A percentile compares a stretch with the other conserved stretches of the same genome.
Evolutionary conservation across 2,888 invertebrate species (phyloP).

Genomic region (Hydrotaea diabolus): DNA sequence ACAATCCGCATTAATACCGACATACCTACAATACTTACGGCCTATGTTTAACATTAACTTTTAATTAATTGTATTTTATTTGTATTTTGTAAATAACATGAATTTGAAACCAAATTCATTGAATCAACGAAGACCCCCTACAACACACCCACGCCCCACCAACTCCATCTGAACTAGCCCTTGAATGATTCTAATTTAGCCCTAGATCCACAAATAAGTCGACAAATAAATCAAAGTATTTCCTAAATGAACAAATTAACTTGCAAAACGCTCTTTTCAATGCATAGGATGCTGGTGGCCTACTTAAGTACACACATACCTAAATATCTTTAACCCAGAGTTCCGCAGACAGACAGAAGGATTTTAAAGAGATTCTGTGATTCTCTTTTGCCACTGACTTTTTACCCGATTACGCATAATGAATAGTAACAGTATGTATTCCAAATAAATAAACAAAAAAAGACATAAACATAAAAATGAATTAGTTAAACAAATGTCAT

Average conservation of each 20-base stretch:
- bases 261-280: neutral
- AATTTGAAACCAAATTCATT: slow-evolving; percentile 54
- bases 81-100: slow-evolving; percentile 67
- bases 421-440: slow-evolving; percentile 53
- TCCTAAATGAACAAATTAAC: slow-evolving; percentile 11
- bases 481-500: slow-evolving; percentile 34
- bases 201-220: slow-evolving; percentile 30
- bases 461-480: slow-evolving; percentile 39
- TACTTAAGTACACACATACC: neutral
- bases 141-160: neutral
- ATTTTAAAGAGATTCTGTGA: neutral
- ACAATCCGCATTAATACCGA: slow-evolving; percentile 54
- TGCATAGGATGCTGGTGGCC: neutral
- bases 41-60: slow-evolving; percentile 43
- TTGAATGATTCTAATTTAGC: slow-evolving; percentile 22
- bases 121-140: slow-evolving; percentile 41
- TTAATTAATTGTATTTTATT: slow-evolving; percentile 50
- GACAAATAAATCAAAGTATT: slow-evolving; percentile 30
- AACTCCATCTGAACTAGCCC: neutral
- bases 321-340: neutral
- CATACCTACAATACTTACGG: slow-evolving; percentile 18
- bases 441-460: slow-evolving; percentile 51
- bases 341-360: neutral
- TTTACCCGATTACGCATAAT: slow-evolving; percentile 53
- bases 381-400: slow-evolving; percentile 44